Evolutionary conservation across 2,113 vertebrate species (phyloP).

Genomic region (Hippoglossus stenolepis): DNA sequence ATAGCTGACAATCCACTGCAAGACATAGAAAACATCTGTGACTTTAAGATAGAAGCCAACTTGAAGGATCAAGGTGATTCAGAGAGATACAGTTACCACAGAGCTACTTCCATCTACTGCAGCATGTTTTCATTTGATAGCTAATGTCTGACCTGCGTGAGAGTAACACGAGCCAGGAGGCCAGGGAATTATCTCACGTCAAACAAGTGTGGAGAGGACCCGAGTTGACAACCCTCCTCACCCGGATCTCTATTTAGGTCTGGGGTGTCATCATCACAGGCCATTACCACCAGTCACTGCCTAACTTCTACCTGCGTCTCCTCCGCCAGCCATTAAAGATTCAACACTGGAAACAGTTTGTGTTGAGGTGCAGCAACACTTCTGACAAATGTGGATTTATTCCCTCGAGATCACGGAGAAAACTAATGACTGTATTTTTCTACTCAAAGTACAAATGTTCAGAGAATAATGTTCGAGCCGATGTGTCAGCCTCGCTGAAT

Average conservation of each 20-base stretch:
- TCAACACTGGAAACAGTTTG: neutral
- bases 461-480: neutral
- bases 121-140: neutral
- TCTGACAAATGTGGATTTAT: neutral
- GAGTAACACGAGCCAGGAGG: conserved; percentile 18
- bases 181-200: conserved; percentile 32
- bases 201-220: conserved; percentile 29
- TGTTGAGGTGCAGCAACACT: neutral
- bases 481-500: too few relatives aligned
- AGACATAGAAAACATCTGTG: too few relatives aligned
- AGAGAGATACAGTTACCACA: too few relatives aligned
- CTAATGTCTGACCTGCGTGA: neutral
- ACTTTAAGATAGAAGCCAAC: too few relatives aligned
- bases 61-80: too few relatives aligned
- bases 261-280: neutral
- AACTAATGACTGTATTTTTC: neutral
- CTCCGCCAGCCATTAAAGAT: neutral
- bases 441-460: too few relatives aligned
- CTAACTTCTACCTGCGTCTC: neutral
- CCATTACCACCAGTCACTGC: neutral
- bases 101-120: neutral
- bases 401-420: neutral
- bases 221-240: conserved; percentile 2
- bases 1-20: too few relatives aligned
- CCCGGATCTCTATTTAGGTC: neutral